Conservation (phyloP, 1,140 invertebrate species). For the Drosophila parvula region DNA sequence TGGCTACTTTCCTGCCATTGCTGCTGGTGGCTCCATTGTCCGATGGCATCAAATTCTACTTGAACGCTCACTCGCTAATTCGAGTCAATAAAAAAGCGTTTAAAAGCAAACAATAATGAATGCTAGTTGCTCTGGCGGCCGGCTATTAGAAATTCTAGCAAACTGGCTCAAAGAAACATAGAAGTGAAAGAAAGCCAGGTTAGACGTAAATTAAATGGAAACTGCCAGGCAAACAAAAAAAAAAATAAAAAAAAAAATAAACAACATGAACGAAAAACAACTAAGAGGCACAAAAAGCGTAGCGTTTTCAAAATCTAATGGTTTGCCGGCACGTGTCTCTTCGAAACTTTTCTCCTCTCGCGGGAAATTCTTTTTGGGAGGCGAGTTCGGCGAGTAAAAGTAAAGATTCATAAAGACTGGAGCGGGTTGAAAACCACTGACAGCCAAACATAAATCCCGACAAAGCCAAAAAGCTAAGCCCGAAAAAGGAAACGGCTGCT, state of each 20-base stretch:
- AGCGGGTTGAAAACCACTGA: slow-evolving; percentile 65
- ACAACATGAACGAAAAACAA: slow-evolving; percentile 3
- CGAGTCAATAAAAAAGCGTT: slow-evolving; percentile 76
- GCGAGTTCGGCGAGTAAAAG: slow-evolving; percentile 59
- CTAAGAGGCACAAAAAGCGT: slow-evolving; percentile 34
- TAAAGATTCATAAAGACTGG: slow-evolving; percentile 66
- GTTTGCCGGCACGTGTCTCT: slow-evolving; percentile 61
- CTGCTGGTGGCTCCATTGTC: slow-evolving; percentile 27
- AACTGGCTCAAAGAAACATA: slow-evolving; percentile 60
- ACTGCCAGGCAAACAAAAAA: slow-evolving; percentile 46
- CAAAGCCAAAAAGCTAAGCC: slow-evolving; percentile 32
- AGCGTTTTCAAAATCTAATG: slow-evolving; percentile 46
- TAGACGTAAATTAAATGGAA: slow-evolving; percentile 69
- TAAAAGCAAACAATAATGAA: slow-evolving; percentile 55
- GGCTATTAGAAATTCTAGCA: slow-evolving; percentile 74
- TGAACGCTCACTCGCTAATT: slow-evolving; percentile 59
- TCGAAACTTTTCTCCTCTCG: slow-evolving; percentile 45
- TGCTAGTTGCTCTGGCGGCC: slow-evolving; percentile 37
- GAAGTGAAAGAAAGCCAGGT: slow-evolving; percentile 66
- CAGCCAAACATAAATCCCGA: slow-evolving; percentile 72
- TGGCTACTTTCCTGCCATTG: slow-evolving; percentile 12
- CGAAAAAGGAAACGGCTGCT: slow-evolving; percentile 41
- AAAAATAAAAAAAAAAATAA: slow-evolving; percentile 5
- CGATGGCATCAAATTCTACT: slow-evolving; percentile 78
- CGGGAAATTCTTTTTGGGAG: slow-evolving; percentile 54